Base-by-base conservation (phyloP, 2,888 invertebrate species). In the Galerucella nymphaeae region DNA sequence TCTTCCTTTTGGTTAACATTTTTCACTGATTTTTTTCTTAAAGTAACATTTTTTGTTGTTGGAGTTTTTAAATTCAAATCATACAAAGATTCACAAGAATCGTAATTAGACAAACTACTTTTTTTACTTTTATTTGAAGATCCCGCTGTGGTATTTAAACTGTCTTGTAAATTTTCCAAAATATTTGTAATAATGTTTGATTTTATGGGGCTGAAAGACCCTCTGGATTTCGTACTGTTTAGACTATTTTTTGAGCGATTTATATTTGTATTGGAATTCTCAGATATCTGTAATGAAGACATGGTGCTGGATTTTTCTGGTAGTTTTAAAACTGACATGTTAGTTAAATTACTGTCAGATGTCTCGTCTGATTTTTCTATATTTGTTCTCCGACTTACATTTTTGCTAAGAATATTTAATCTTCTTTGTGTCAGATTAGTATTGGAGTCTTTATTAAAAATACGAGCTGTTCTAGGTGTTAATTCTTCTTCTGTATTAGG, bases 231-330 rank as follows among this genome's bases (percentile, higher is more conserved):
- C 38, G 14, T n/a, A 13, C 8, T 55, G 11, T 55, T 63, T 18
- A 41, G 23, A 18, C 16, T 61, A 16, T 55, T 64, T 30, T 64
- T 16, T 2, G 18, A 9, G 1, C 5, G 16, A 2, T 53, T 38
- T 6, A 38, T 38, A 38, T 38, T 38, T 0, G 8, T 58, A 20
- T 57, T 41, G 6, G 64, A 57, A 16, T 45, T 38, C 18, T 64
- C 18, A 20, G 73, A 68, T 30, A 71, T 59, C 11, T 38, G 18
- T 58, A 71, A 58, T 0, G 71, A 55, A 59, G 73, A 75, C 75
- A 73, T 73, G 20, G 50, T 53, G n/a, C 73, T 71, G 41, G 71
- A 72, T 64, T 66, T 66, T 11, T 66, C 71, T 63, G 55, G 18
- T 8, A 38, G 30, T 38, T 38, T 38, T 9, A 38, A 38, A 38